phyloP scores from a whole-genome alignment of 2,797 vertebrate genomes.

The Gastrophryne carolinensis region DNA sequence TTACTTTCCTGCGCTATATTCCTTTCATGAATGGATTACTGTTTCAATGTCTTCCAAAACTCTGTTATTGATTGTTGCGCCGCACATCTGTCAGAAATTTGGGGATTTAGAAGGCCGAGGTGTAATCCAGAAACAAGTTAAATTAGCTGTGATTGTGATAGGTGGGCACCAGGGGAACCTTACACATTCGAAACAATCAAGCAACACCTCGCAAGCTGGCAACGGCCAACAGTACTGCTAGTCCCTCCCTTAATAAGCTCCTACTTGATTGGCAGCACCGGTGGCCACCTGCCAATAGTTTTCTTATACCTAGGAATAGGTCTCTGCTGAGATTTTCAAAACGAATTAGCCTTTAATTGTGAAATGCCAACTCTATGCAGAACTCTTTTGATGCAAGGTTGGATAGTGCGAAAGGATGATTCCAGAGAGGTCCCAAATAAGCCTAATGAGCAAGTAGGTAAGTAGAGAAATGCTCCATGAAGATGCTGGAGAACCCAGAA shows the following conservation, averaged over 20 bases:
- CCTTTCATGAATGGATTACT: constrained; percentile 42
- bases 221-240: background rate
- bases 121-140: constrained; percentile 30
- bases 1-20: constrained; percentile 39
- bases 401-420: too few species aligned
- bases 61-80: constrained; percentile 24
- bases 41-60: constrained; percentile 21
- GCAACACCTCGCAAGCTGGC: constrained; percentile 12
- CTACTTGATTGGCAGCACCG: background rate
- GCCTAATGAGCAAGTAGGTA: too few species aligned
- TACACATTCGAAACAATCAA: constrained; percentile 5
- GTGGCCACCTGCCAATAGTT: background rate
- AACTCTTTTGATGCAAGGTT: too few species aligned
- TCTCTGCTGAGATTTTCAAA: too few species aligned
- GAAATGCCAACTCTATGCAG: too few species aligned
- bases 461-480: too few species aligned
- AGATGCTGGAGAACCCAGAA: too few species aligned
- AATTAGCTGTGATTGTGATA: constrained; percentile 38
- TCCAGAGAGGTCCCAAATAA: too few species aligned
- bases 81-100: constrained; percentile 33
- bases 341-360: too few species aligned
- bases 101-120: constrained; percentile 12
- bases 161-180: constrained; percentile 17
- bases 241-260: background rate
- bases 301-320: too few species aligned